phyloP scores from a whole-genome alignment of 2,113 vertebrate genomes.

The Apodemus sylvaticus region DNA sequence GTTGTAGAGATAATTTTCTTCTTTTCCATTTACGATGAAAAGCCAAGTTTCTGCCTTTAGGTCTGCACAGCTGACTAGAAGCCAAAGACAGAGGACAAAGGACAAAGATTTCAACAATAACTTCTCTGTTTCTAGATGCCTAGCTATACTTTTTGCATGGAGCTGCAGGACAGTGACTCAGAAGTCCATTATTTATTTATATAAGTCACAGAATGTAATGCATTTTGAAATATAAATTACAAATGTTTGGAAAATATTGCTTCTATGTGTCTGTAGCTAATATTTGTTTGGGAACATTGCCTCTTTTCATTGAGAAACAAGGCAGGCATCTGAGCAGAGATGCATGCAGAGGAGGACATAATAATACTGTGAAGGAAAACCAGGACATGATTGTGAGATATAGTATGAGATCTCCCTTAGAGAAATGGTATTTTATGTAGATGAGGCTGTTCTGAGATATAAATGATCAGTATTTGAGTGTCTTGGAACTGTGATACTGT shows the following conservation, averaged over 20 bases:
- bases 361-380: conserved; percentile 77
- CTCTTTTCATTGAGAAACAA: conserved; percentile 72
- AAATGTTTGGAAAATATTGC: conserved; percentile 78
- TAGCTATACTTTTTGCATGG: conserved; percentile 65
- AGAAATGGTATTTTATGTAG: conserved; percentile 54
- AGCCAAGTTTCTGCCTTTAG: conserved; percentile 58
- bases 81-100: conserved; percentile 69
- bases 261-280: conserved; percentile 54
- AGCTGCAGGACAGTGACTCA: conserved; percentile 72
- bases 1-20: background rate
- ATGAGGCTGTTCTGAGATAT: conserved; percentile 25
- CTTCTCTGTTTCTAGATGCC: conserved; percentile 81
- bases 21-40: conserved; percentile 34
- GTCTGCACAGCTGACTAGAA: conserved; percentile 79
- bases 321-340: conserved; percentile 74
- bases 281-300: conserved; percentile 58
- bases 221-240: conserved; percentile 80
- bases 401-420: conserved; percentile 62
- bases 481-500: background rate
- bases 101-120: conserved; percentile 60
- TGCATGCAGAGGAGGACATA: conserved; percentile 1
- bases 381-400: conserved; percentile 66
- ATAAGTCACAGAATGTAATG: conserved; percentile 75
- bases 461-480: background rate
- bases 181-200: conserved; percentile 83